Percentiles rank a stretch among this genome's conserved stretches.
These are phyloP conservation scores for Papilio gigon DNA, from an alignment of 2,888 invertebrate genomes.

Conservation along the genomic window DNA sequence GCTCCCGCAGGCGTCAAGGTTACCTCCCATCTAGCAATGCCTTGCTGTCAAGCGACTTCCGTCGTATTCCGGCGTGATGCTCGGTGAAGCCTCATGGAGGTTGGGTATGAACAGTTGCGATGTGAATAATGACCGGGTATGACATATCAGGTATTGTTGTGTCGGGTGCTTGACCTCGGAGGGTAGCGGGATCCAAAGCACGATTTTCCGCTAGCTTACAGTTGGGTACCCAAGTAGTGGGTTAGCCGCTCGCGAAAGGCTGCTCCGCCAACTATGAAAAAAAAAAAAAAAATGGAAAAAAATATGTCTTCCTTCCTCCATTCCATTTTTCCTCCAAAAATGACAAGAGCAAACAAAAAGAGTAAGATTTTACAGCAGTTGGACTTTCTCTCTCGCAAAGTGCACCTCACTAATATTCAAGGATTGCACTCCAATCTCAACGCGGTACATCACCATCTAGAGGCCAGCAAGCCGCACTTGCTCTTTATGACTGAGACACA, in stretches of 20 bases:
- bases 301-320: slow-evolving; percentile 23
- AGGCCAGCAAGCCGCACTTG: slow-evolving; percentile 31
- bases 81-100: neutral
- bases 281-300: too few relatives aligned
- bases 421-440: slow-evolving; percentile 40
- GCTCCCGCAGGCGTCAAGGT: neutral
- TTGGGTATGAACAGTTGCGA: slow-evolving; percentile 1
- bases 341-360: slow-evolving; percentile 10
- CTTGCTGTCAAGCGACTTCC: neutral
- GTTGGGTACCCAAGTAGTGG: slow-evolving; percentile 41
- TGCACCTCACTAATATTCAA: slow-evolving; percentile 39
- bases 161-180: slow-evolving; percentile 16
- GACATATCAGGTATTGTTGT: neutral
- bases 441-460: slow-evolving; percentile 55
- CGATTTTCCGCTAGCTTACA: slow-evolving; percentile 40
- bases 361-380: slow-evolving; percentile 27
- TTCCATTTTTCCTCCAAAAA: slow-evolving; percentile 4
- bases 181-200: slow-evolving; percentile 40
- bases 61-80: slow-evolving; percentile 2
- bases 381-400: slow-evolving; percentile 38
- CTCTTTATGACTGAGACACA: slow-evolving; percentile 41
- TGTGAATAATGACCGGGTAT: neutral
- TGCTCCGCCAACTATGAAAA: slow-evolving; percentile 37
- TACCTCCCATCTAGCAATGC: neutral
- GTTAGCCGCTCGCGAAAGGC: slow-evolving; percentile 36